Percentiles rank a stretch among this genome's conserved stretches.
These are phyloP conservation scores for Gnathonemus echidnorhynchus DNA, from an alignment of 2,113 vertebrate genomes.

Conservation along the genomic window DNA sequence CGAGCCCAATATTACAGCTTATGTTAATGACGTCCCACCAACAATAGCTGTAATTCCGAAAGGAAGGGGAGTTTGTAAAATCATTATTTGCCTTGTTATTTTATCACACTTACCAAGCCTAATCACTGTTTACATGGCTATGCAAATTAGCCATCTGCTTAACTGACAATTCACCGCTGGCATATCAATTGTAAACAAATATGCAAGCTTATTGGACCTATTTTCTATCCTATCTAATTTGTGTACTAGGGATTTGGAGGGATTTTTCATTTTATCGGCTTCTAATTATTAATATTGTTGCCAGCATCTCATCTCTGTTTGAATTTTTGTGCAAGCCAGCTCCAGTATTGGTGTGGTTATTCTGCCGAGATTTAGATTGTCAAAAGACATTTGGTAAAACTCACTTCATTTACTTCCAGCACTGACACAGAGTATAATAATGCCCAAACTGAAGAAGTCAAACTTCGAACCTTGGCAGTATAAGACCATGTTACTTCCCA, in stretches of 20 bases:
- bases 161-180: slow-evolving; percentile 11
- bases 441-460: not conserved
- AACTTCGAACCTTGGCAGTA: not conserved
- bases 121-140: slow-evolving; percentile 23
- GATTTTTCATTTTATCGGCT: slow-evolving; percentile 13
- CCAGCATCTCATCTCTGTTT: not conserved
- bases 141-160: slow-evolving; percentile 25
- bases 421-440: not conserved
- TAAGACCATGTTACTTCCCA: not conserved
- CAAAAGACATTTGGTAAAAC: not conserved
- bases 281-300: slow-evolving; percentile 16
- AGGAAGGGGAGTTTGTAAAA: slow-evolving; percentile 11
- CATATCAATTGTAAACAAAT: slow-evolving; percentile 19
- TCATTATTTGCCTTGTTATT: slow-evolving; percentile 22
- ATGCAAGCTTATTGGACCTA: not conserved
- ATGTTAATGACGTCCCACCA: not conserved
- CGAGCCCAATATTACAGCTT: not conserved
- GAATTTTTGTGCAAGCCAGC: not conserved
- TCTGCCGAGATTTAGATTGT: not conserved
- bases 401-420: not conserved
- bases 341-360: not conserved
- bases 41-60: slow-evolving; percentile 10
- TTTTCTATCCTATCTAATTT: slow-evolving; percentile 15
- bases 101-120: slow-evolving; percentile 22
- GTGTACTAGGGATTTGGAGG: slow-evolving; percentile 15